Evolutionary conservation across 2,113 vertebrate genomes (phyloP), one percentile per base, ranked within the genome.

Genomic region (Neofelis nebulosa): DNA sequence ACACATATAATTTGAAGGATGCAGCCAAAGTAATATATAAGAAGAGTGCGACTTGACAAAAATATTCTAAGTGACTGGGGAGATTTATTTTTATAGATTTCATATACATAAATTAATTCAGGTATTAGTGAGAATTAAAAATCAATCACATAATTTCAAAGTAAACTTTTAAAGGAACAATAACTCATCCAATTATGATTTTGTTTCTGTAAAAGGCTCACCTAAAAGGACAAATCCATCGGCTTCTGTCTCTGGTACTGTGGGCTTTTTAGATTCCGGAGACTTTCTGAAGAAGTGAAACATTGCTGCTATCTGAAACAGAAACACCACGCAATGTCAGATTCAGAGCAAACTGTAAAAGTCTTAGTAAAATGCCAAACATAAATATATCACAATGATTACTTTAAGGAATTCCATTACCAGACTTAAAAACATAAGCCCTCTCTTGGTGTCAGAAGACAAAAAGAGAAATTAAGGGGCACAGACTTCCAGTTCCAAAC

Each of bases 211-310:
- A 85, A 90, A 84, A 90, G 63, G 98, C 99, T 99, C 97, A 99
- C 99, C 99, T 96, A 99, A 94, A 78, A 99, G 98, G 92, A 99
- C 99, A 98, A 99, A 99, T 87, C 99, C 99, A 98, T 99, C 99
- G 23, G 97, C 96, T 98, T 99, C 99, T 95, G 98, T 99, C 61
- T 99, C 99, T 2, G 99, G 25, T 5, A 95, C 83, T 0, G 99
- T 95, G 89, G 99, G 99, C 96, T 99, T 99, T 12, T 99, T 99
- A 4, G 98, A 95, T 83, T 99, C 99, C 1, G 98, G 98, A 50
- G 81, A 98, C 98, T 99, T 99, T 69, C 99, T 98, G 73, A 99
- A 99, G 94, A 99, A 99, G 93, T 93, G 99, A 45, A 99, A 99
- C 99, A 99, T 99, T 88, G 92, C 95, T 48, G 19, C 84, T 23